phyloP scores from a whole-genome alignment of 1,140 invertebrate species.

The Meloidogyne hapla region DNA sequence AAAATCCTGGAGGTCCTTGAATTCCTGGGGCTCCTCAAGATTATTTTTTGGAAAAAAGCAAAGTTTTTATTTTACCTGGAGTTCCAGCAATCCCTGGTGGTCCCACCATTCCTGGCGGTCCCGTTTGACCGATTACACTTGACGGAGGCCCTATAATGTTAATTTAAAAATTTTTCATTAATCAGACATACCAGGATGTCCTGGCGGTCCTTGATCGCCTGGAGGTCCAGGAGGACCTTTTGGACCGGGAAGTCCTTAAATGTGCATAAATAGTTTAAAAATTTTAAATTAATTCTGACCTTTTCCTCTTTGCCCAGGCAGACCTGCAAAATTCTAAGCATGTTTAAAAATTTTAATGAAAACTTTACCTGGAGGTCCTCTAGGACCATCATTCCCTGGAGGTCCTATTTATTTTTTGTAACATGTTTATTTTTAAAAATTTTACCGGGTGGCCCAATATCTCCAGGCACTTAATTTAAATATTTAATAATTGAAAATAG shows the following conservation, averaged over 20 bases:
- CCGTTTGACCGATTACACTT: background rate
- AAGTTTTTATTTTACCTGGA: background rate
- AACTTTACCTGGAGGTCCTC: background rate
- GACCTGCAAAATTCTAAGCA: background rate
- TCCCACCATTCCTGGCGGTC: background rate
- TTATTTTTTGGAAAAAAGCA: background rate
- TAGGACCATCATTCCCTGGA: constrained; percentile 1
- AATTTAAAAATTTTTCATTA: background rate
- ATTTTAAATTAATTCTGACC: background rate
- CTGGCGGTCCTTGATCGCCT: constrained; percentile 5
- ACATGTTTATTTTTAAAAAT: background rate
- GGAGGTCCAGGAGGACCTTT: constrained; percentile 9
- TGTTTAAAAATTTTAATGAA: background rate
- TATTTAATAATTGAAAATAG: background rate
- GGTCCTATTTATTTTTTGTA: constrained; percentile 8
- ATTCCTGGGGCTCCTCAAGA: background rate
- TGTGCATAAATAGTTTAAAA: background rate
- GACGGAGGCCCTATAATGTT: background rate
- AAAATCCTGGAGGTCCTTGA: background rate
- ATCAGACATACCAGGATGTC: background rate
- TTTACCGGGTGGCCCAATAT: background rate
- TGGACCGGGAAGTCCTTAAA: background rate
- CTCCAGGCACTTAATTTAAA: background rate
- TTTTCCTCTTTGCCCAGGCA: background rate
- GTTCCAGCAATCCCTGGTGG: constrained; percentile 1